Conservation (phyloP, 2,797 vertebrate species). For the Macroramphosus scolopax region DNA sequence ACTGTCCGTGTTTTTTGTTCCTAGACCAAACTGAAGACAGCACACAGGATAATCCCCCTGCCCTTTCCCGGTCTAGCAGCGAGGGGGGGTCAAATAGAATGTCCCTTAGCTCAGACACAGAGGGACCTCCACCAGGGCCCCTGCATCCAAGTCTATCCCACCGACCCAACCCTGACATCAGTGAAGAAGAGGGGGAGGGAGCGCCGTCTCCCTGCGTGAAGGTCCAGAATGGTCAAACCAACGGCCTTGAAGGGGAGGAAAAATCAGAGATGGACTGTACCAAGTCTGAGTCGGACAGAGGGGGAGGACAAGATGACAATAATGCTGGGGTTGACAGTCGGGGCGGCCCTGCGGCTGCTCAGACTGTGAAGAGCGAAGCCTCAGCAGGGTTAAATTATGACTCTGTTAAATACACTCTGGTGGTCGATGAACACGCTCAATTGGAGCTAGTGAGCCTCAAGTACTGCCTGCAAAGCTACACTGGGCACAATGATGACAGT, state of each 20-base stretch:
- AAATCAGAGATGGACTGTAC: conserved; percentile 22
- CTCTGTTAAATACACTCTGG: conserved; percentile 91
- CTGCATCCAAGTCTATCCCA: conserved; percentile 73
- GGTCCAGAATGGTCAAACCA: conserved; percentile 32
- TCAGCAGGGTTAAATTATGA: conserved; percentile 87
- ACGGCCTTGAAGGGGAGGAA: conserved; percentile 6
- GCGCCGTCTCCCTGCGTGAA: conserved; percentile 51
- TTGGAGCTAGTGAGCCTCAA: conserved; percentile 90
- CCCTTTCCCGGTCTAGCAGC: conserved; percentile 83
- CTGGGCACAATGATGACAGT: conserved; percentile 82
- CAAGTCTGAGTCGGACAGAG: conserved; percentile 16
- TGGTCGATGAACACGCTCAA: conserved; percentile 90
- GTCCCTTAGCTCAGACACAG: conserved; percentile 94
- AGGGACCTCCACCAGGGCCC: conserved; percentile 81
- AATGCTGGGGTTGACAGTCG: conserved; percentile 8
- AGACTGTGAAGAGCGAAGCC: conserved; percentile 80
- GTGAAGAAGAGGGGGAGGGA: conserved; percentile 85
- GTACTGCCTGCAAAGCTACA: conserved; percentile 86
- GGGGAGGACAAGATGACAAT: conserved; percentile 5
- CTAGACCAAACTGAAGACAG: conserved; percentile 69
- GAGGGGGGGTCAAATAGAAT: conserved; percentile 89
- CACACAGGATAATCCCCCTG: conserved; percentile 72
- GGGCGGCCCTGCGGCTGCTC: conserved; percentile 37
- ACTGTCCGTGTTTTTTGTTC: conserved; percentile 33
- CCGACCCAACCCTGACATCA: conserved; percentile 89